A percentile compares a stretch with the other conserved stretches of the same genome.
phyloP scores from a whole-genome alignment of 2,888 invertebrate species.

The Drosophila flavopinicola region DNA sequence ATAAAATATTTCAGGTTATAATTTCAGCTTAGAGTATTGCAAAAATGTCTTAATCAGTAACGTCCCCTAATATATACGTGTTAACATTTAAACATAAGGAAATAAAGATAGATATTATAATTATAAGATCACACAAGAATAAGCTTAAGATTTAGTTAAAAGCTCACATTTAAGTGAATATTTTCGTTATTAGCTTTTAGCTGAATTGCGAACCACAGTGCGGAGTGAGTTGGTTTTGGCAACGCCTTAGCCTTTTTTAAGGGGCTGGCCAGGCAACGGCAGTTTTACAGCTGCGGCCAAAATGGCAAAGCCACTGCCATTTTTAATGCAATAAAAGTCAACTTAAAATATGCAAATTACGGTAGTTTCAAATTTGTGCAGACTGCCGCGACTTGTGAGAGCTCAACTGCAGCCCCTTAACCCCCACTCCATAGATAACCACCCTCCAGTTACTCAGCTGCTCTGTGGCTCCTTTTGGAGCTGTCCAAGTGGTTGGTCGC shows the following conservation, averaged over 20 bases:
- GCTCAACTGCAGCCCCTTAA: too few species aligned
- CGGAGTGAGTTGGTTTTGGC: slow-evolving; percentile 24
- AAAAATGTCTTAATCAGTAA: too few species aligned
- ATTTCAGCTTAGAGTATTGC: too few species aligned
- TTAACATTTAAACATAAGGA: too few species aligned
- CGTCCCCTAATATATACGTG: too few species aligned
- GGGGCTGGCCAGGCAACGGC: slow-evolving; percentile 21
- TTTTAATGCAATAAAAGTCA: slow-evolving; percentile 83
- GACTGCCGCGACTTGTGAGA: slow-evolving; percentile 56
- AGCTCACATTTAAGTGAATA: background rate
- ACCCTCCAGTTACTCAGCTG: slow-evolving; percentile 8
- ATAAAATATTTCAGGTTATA: too few species aligned
- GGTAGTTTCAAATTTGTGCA: slow-evolving; percentile 80
- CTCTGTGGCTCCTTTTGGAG: slow-evolving; percentile 16
- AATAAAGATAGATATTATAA: too few species aligned
- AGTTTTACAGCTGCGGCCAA: slow-evolving; percentile 69
- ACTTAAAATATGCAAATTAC: slow-evolving; percentile 82
- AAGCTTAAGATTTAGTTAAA: too few species aligned
- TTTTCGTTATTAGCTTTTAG: background rate
- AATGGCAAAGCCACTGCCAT: slow-evolving; percentile 76
- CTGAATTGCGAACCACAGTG: slow-evolving; percentile 30
- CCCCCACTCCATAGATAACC: background rate
- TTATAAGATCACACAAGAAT: too few species aligned
- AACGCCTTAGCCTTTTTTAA: slow-evolving; percentile 38
- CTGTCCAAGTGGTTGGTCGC: slow-evolving; percentile 39